Evolutionary conservation across 2,888 invertebrate genomes (phyloP), one percentile per base, ranked within the genome.

Genomic region (Eutolmus rufibarbis): DNA sequence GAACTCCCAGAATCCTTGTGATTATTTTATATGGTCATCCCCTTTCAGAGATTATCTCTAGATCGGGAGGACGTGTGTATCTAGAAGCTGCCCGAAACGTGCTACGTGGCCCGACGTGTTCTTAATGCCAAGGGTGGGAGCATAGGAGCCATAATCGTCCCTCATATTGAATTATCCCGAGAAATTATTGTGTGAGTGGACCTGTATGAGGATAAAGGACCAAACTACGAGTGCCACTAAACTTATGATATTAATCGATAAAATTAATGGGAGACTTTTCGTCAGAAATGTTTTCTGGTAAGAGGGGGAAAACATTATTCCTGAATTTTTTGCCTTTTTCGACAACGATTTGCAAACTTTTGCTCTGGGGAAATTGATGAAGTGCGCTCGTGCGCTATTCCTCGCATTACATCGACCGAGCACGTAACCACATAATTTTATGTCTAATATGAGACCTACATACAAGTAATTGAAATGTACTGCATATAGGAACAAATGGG

Each of bases 21-120:
- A 82, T 82, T 82, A 82, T 82, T 82, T 82, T 82, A 82, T 82
- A 82, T 56, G 81, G 56, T 82, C 81, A 82, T 56, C 56, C 57
- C 81, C 34, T 82, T 82, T 82, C 5, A 34, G 43, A 46, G 78
- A 78, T 43, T 43, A 78, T 78, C 78, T 78, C 78, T 78, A 23
- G 14, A 74, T 43, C n/a, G 51, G 43, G 43, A 78, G 46, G 12
- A 46, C 19, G 43, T n/a, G 51, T 51, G 28, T 28, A 16, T 14
- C n/a, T 79, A 28, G 79, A 19, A 23, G 7, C 51, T 66, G 19
- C 14, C 23, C 46, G 51, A 51, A 51, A 79, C 79, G 28, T 56
- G 51, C 9, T 51, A 46, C 23, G n/a, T 14, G 8, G n/a, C 16
- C 46, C n/a, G 14, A 28, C 31, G 28, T 51, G 51, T 51, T 12